Conservation (phyloP, 2,888 invertebrate species). For the Masnerella sp. region DNA sequence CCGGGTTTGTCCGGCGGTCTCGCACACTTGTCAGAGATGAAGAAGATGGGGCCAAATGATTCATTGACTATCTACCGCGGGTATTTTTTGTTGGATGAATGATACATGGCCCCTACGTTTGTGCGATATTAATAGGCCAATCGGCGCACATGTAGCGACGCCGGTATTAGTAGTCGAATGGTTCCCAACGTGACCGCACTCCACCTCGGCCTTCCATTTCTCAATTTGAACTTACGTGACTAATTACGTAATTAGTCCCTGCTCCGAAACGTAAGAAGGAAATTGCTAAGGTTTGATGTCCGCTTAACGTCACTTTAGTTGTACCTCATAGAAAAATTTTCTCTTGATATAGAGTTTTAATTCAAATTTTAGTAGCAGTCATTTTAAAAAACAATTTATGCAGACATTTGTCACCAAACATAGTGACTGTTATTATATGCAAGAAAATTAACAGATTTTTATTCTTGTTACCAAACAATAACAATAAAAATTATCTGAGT, state of each 20-base stretch:
- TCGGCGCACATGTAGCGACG: constrained; percentile 19
- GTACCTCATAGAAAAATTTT: constrained; percentile 5
- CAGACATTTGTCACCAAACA: no score
- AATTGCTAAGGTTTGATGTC: constrained; percentile 27
- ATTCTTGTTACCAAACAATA: no score
- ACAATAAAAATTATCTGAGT: no score
- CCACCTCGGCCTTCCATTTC: constrained; percentile 37
- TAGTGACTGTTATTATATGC: no score
- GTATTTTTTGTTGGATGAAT: constrained; percentile 26
- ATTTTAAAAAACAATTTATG: no score
- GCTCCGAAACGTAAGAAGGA: constrained; percentile 24
- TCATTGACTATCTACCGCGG: constrained; percentile 28
- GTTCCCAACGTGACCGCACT: constrained; percentile 47
- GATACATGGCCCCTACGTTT: constrained; percentile 21
- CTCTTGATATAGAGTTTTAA: no score
- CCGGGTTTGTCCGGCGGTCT: no score
- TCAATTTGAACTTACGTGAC: constrained; percentile 49
- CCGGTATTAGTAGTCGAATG: constrained; percentile 33
- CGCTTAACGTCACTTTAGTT: constrained; percentile 23
- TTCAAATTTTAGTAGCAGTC: no score
- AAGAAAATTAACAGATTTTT: no score
- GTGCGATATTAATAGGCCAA: constrained; percentile 40
- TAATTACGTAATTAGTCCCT: constrained; percentile 48
- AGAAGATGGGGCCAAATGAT: constrained; percentile 12
- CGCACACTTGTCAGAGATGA: constrained; percentile 4